Evolutionary conservation across 2,888 invertebrate genomes (phyloP).

Genomic region (Norana najaformis): DNA sequence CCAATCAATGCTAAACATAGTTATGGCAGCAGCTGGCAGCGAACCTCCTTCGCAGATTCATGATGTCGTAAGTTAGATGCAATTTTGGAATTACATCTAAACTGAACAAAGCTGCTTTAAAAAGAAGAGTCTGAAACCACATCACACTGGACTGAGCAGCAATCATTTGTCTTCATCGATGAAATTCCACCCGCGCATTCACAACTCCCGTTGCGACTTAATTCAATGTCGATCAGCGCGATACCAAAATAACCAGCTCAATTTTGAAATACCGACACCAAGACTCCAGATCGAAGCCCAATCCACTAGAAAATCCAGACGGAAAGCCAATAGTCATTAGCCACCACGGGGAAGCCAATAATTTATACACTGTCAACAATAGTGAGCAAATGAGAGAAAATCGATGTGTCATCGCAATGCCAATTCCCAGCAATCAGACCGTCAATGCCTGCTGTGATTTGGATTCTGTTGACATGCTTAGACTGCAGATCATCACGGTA

Average conservation of each 20-base stretch:
- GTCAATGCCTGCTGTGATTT: neutral
- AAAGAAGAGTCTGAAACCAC: neutral
- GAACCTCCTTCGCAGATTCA: neutral
- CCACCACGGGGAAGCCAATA: neutral
- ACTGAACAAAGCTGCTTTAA: neutral
- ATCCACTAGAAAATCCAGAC: neutral
- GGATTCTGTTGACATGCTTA: neutral
- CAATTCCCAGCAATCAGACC: neutral
- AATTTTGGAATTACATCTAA: neutral
- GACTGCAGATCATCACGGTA: neutral
- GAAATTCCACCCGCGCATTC: neutral
- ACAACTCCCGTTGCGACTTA: neutral
- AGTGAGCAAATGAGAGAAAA: neutral
- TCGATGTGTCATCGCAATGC: neutral
- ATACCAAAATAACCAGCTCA: neutral
- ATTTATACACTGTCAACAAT: conserved; percentile 15
- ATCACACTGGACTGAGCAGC: neutral
- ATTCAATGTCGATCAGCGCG: neutral
- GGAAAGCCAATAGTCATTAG: conserved; percentile 7
- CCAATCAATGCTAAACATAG: too few relatives aligned
- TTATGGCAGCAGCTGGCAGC: too few relatives aligned
- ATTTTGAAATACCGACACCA: neutral
- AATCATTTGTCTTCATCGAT: too few relatives aligned
- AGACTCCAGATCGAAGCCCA: neutral
- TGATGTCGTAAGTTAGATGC: neutral